Evolutionary conservation across 2,797 vertebrate genomes (phyloP).

Genomic region (Phaenicophaeus curvirostris): DNA sequence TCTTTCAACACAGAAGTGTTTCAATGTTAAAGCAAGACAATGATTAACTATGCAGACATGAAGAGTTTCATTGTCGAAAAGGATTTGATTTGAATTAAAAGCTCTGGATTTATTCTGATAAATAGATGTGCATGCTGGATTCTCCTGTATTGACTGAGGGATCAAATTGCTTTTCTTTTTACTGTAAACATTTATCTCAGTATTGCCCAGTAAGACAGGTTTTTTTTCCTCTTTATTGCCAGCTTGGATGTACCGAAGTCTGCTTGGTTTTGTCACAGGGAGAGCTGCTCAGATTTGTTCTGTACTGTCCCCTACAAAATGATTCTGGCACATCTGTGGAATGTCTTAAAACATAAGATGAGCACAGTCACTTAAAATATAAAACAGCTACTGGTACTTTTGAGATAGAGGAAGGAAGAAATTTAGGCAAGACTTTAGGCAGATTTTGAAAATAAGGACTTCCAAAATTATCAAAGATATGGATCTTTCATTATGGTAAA

Average conservation of each 20-base stretch:
- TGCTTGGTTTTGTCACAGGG: rapidly evolving
- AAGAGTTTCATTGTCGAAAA: neutral
- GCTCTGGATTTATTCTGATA: neutral
- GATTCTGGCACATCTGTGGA: neutral
- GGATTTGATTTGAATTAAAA: neutral
- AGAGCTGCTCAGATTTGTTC: neutral
- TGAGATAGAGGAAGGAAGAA: neutral
- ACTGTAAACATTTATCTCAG: neutral
- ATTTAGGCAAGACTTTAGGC: neutral
- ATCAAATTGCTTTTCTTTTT: neutral
- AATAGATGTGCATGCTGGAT: neutral
- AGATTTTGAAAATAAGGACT: neutral
- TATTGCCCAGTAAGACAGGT: neutral
- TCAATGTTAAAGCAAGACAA: neutral
- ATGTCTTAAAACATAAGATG: neutral
- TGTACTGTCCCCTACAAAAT: neutral
- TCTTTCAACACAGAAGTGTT: neutral
- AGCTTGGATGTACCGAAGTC: neutral
- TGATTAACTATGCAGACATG: neutral
- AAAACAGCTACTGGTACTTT: neutral
- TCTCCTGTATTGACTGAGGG: neutral
- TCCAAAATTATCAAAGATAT: neutral
- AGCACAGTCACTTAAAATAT: neutral
- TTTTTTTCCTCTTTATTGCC: neutral
- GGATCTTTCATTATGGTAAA: neutral